Percentiles rank a stretch among this genome's conserved stretches.
phyloP scores from a whole-genome alignment of 2,888 invertebrate species.

The Malthinus seriepunctatus region DNA sequence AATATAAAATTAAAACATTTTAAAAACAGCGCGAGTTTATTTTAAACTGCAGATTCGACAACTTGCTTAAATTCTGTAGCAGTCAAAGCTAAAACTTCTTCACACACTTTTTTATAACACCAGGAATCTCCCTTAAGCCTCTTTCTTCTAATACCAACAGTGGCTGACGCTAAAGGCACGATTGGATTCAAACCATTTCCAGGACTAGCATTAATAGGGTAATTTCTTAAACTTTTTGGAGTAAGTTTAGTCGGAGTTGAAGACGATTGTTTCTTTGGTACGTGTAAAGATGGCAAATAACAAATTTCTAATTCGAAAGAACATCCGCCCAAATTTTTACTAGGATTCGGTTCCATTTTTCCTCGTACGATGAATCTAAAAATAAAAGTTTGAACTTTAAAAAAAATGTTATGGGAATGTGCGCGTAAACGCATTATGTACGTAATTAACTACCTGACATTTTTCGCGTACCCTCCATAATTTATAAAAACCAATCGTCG shows the following conservation, averaged over 20 bases:
- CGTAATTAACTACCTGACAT: conserved; percentile 2
- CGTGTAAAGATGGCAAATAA: conserved; percentile 53
- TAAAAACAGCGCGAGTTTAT: neutral
- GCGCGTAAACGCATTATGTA: neutral
- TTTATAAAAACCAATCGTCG: conserved; percentile 38
- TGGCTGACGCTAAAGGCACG: conserved; percentile 34
- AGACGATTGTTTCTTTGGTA: conserved; percentile 10
- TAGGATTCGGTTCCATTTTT: conserved; percentile 57
- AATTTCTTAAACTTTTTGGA: conserved; percentile 22
- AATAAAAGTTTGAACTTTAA: conserved; percentile 15
- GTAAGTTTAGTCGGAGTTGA: conserved; percentile 22
- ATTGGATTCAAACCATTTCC: neutral
- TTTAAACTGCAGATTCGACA: conserved; percentile 44
- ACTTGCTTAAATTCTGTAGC: conserved; percentile 43
- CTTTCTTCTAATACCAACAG: conserved; percentile 71
- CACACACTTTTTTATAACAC: conserved; percentile 79
- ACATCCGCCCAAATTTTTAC: conserved; percentile 49
- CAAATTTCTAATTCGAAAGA: conserved; percentile 76
- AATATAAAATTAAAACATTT: neutral
- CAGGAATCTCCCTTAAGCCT: conserved; percentile 77
- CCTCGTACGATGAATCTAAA: conserved; percentile 69
- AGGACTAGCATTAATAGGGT: neutral
- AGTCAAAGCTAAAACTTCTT: conserved; percentile 67
- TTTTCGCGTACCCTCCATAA: conserved; percentile 26
- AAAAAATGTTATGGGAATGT: neutral